Conservation (phyloP, 2,113 vertebrate genomes). For the Hyperopisus bebe region DNA sequence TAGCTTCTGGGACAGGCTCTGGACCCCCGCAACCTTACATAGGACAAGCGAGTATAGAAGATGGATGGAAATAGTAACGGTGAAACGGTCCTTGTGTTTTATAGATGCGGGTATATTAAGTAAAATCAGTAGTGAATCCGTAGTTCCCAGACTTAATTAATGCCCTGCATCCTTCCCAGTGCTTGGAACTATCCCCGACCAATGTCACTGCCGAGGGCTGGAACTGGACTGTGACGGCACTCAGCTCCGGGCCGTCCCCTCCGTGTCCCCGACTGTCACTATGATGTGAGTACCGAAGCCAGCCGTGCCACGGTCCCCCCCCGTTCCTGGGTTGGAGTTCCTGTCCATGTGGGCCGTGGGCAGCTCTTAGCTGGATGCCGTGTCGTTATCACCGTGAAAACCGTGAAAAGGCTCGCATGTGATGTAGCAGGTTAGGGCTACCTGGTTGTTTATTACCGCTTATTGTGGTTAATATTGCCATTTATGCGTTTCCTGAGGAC, state of each 20-base stretch:
- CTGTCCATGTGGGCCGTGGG: background rate
- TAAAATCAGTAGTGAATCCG: background rate
- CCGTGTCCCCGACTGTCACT: slow-evolving; percentile 80
- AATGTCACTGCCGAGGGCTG: slow-evolving; percentile 74
- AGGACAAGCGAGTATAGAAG: background rate
- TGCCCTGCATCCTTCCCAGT: slow-evolving; percentile 52
- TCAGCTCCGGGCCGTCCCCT: slow-evolving; percentile 67
- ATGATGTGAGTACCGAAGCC: slow-evolving; percentile 74
- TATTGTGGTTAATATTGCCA: background rate
- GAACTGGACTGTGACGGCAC: slow-evolving; percentile 75
- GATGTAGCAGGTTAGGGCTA: background rate
- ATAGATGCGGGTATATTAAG: background rate
- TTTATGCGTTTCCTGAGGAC: background rate
- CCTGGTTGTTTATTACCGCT: background rate
- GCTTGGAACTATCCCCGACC: slow-evolving; percentile 64
- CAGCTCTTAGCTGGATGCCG: background rate
- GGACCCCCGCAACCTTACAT: background rate
- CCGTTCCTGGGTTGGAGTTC: background rate
- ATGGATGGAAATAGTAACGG: background rate
- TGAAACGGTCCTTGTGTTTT: background rate
- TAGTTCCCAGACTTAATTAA: background rate
- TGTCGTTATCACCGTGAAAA: background rate
- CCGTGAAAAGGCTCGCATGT: background rate
- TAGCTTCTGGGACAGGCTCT: background rate
- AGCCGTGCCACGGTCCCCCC: background rate